Evolutionary conservation across 1,140 invertebrate genomes (phyloP), one percentile per base, ranked within the genome.

Genomic region (Macrobrachium nipponense): DNA sequence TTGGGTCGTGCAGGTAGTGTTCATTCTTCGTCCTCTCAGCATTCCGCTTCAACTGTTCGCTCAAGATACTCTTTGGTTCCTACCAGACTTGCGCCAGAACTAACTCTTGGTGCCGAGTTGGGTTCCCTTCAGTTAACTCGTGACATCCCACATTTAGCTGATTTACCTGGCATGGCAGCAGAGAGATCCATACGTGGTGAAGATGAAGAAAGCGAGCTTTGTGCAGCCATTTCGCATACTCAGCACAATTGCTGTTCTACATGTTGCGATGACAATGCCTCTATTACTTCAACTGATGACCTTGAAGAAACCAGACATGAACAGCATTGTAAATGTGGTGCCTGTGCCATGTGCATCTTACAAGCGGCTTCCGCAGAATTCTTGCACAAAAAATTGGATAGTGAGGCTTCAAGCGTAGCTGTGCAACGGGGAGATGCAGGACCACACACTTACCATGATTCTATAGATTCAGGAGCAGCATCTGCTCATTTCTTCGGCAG

Each of bases 11-110:
- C 86, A 15, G 87, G 88, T 72, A 88, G 89, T 70, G 82, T 86
- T 14, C 87, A 89, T 82, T 88, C 87, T 70, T 89, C 88, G 18
- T 90, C 90, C 20, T 90, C 90, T 18, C 89, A 90, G 72, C 89
- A 90, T 58, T 90, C 89, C 62, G 88, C 87, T 23, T 89, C 90
- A 2, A 90, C 90, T 18, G 89, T 90, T 18, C 87, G 88, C 18
- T 90, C 89, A 5, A 82, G 89, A 58, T 89, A 88, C 75, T 89
- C 89, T 17, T 72, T 88, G 20, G 78, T 88, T 44, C 83, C 87
- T 10, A 75, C 79, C 44, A 82, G 87, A 59, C 80, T 84, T 36
- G 81, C 80, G 8, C 89, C 85, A 10, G 87, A 87, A 20, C 58
- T 89, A 44, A 87, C 87, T 64, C 82, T 88, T 15, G 87, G 87